Evolutionary conservation across 2,113 vertebrate species (phyloP).

Genomic region (Plecotus auritus): DNA sequence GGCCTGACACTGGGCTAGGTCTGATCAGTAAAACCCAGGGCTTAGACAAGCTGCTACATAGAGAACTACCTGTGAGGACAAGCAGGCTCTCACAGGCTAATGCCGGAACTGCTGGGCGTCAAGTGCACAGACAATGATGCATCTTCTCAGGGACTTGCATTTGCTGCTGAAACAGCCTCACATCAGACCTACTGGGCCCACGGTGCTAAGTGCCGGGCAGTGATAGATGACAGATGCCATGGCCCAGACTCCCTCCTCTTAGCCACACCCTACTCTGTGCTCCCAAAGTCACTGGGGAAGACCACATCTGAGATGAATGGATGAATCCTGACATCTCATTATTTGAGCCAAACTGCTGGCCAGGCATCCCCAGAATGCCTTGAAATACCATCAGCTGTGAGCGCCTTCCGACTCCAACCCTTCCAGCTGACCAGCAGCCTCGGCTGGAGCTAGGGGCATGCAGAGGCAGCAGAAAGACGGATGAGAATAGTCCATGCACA

Average conservation of each 20-base stretch:
- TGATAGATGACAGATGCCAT: background rate
- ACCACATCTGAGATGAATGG: constrained; percentile 6
- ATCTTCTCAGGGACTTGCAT: background rate
- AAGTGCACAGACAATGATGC: background rate
- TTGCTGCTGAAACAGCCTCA: background rate
- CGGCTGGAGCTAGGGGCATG: background rate
- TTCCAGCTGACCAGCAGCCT: background rate
- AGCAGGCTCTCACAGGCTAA: no score
- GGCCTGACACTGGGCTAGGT: background rate
- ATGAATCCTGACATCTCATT: constrained; percentile 29
- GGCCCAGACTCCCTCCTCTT: background rate
- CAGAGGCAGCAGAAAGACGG: background rate
- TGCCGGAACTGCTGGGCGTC: background rate
- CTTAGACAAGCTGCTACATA: background rate
- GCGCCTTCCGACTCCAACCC: background rate
- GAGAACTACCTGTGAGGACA: background rate
- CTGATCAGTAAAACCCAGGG: background rate
- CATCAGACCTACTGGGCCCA: background rate
- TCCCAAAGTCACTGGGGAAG: background rate
- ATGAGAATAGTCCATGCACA: background rate
- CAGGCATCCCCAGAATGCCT: background rate
- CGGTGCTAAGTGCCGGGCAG: background rate
- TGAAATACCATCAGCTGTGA: background rate
- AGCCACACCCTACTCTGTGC: background rate
- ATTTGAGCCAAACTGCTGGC: background rate